These are phyloP conservation scores for Embiotoca jacksoni DNA, from an alignment of 2,113 vertebrate genomes.

Conservation along the genomic window DNA sequence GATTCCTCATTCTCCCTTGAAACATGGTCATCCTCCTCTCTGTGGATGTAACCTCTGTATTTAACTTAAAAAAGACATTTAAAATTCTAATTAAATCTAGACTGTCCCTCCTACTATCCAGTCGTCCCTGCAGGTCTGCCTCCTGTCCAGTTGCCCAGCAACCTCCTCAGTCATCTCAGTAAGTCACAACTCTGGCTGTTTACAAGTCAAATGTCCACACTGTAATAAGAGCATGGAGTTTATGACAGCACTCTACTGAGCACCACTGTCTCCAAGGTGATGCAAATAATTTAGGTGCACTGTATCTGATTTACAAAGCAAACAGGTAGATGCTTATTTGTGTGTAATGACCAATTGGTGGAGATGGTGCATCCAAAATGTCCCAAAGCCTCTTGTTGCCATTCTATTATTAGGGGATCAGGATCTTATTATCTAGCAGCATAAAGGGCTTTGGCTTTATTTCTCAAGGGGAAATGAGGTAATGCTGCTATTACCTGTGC, in stretches of 20 bases:
- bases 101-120: background rate
- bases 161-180: slow-evolving; percentile 8
- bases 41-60: background rate
- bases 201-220: slow-evolving; percentile 28
- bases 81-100: background rate
- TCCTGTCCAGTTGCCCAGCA: slow-evolving; percentile 32
- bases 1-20: background rate
- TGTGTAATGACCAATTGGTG: background rate
- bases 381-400: background rate
- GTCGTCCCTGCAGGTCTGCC: background rate
- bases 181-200: slow-evolving; percentile 27
- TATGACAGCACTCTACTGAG: slow-evolving; percentile 6
- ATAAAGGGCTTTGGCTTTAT: background rate
- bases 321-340: background rate
- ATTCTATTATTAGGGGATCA: background rate
- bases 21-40: background rate
- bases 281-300: slow-evolving; percentile 1
- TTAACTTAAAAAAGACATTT: background rate
- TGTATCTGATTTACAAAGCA: slow-evolving; percentile 9
- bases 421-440: background rate
- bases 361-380: background rate
- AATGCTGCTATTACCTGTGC: background rate
- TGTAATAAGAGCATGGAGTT: slow-evolving; percentile 32
- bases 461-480: background rate
- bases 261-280: background rate